Evolutionary conservation across 2,113 vertebrate genomes (phyloP).

Genomic region (Gymnogyps californianus): DNA sequence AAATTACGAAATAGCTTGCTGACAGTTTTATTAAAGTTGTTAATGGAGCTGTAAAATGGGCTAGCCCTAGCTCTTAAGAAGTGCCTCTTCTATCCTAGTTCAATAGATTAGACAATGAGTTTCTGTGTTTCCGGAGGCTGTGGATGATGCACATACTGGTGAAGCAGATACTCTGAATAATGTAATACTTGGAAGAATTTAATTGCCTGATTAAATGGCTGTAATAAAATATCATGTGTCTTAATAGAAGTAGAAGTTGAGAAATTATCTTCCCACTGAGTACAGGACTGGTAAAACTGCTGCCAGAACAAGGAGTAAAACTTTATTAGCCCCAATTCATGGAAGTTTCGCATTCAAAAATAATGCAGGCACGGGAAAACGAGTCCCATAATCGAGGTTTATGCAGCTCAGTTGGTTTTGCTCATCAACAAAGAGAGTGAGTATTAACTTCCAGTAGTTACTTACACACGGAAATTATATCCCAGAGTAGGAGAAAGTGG

Average conservation of each 20-base stretch:
- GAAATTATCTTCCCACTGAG: neutral
- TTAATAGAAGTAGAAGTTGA: slow-evolving; percentile 8
- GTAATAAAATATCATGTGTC: slow-evolving; percentile 33
- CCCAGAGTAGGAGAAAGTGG: neutral
- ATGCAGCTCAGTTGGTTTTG: neutral
- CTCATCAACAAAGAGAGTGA: neutral
- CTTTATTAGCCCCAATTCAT: neutral
- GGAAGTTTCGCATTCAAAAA: neutral
- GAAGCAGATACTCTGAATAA: slow-evolving; percentile 18
- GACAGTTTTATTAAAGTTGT: slow-evolving; percentile 16
- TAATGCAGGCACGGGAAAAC: neutral
- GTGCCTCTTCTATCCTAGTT: neutral
- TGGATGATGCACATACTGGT: neutral
- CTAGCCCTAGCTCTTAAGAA: neutral
- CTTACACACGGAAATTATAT: neutral
- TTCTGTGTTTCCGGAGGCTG: slow-evolving; percentile 10
- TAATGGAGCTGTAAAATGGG: slow-evolving; percentile 18
- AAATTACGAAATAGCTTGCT: neutral
- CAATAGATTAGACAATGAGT: neutral
- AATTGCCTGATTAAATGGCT: slow-evolving; percentile 37
- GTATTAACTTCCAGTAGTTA: neutral
- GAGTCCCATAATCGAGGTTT: neutral
- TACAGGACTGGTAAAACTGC: neutral
- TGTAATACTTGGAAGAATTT: slow-evolving; percentile 18
- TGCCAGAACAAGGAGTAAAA: neutral